A percentile compares a stretch with the other conserved stretches of the same genome.
Conservation (phyloP, 2,113 vertebrate genomes). For the Ancistrus triradiatus region DNA sequence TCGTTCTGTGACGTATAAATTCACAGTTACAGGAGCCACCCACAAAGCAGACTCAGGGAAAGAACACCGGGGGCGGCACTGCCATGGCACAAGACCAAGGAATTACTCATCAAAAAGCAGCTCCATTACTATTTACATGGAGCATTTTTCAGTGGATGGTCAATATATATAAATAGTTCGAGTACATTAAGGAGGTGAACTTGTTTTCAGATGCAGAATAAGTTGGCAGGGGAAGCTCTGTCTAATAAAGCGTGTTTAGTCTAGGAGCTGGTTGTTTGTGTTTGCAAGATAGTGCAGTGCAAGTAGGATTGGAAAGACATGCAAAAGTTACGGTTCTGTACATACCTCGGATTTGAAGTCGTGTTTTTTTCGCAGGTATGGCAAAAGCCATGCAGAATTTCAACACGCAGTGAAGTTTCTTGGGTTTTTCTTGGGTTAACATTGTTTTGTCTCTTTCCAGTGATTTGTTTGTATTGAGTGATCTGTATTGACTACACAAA, state of each 20-base stretch:
- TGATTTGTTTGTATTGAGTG: no score
- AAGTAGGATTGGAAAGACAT: no score
- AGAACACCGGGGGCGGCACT: slow-evolving; percentile 27
- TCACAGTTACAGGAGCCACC: slow-evolving; percentile 31
- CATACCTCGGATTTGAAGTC: no score
- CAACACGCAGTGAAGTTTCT: no score
- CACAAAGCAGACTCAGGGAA: slow-evolving; percentile 28
- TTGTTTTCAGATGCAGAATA: background rate
- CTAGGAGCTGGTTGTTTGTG: background rate
- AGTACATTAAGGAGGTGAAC: slow-evolving; percentile 17
- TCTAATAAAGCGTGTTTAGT: slow-evolving; percentile 9
- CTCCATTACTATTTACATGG: background rate
- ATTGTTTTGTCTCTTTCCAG: no score
- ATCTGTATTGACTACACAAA: no score
- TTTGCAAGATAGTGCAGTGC: no score
- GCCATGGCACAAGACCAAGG: slow-evolving; percentile 11
- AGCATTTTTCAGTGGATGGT: background rate
- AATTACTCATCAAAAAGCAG: slow-evolving; percentile 21
- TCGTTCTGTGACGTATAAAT: slow-evolving; percentile 30
- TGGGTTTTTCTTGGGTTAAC: no score
- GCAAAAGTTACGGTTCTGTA: no score
- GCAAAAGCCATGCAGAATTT: no score
- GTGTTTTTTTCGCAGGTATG: no score
- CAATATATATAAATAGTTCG: slow-evolving; percentile 5
- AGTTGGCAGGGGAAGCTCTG: background rate